Conservation (phyloP, 2,888 invertebrate genomes). For the Synanthedon tipuliformis region DNA sequence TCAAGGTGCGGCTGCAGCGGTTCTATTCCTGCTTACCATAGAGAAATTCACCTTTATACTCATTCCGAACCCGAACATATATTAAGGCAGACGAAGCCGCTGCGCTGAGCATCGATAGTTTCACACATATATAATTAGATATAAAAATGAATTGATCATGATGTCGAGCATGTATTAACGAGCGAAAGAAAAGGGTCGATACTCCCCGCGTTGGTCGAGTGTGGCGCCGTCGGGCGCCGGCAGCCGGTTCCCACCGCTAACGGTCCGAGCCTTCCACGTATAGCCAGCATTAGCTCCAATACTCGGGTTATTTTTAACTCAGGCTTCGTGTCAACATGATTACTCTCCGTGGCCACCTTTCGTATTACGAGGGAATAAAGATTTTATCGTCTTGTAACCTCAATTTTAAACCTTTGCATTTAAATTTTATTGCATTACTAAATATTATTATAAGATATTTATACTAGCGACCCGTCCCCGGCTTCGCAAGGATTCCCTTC, state of each 20-base stretch:
- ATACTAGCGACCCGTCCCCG: too few species aligned
- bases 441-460: too few species aligned
- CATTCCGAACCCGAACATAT: too few species aligned
- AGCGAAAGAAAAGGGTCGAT: constrained; percentile 35
- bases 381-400: not conserved
- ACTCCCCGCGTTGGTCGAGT: constrained; percentile 16
- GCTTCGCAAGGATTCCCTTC: too few species aligned
- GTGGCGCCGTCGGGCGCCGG: constrained; percentile 19
- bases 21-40: too few species aligned
- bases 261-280: constrained; percentile 49
- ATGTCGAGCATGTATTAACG: constrained; percentile 9
- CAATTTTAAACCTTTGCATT: not conserved
- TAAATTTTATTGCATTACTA: too few species aligned
- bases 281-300: constrained; percentile 35
- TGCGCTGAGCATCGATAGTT: too few species aligned
- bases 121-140: not conserved
- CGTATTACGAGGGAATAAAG: not conserved
- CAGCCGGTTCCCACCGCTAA: constrained; percentile 42
- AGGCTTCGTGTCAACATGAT: constrained; percentile 16
- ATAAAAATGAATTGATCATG: not conserved
- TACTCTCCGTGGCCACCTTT: constrained; percentile 7
- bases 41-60: too few species aligned
- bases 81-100: too few species aligned
- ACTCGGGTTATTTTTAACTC: constrained; percentile 41
- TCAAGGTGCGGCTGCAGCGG: too few species aligned